Base-by-base conservation (phyloP, 1,140 invertebrate species). In the Ctenoplectra terminalis region DNA sequence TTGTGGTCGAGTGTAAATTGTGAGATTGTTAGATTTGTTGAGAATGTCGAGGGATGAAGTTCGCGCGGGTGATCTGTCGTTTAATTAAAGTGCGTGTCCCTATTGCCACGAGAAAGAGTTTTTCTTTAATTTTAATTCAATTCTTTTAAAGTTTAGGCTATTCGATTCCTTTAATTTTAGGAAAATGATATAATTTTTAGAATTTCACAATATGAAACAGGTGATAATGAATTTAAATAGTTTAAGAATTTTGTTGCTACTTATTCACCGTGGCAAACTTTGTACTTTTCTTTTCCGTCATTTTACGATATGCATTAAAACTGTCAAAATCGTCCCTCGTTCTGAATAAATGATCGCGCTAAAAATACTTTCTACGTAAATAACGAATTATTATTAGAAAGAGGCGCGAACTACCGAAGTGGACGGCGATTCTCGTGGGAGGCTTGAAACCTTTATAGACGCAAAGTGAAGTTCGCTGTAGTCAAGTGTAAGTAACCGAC, bases 381-480 rank as follows among this genome's bases (percentile, higher is more conserved):
- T 78, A 78, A 70, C 23, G n/a, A n/a, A 71, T 78, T 60, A 37
- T 71, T 71, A 29, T 46, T 31, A 72, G 54, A 31, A 72, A 26
- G 37, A 4, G n/a, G 11, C 5, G 37, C 23, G 15, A 64, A 43
- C 29, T 61, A 17, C n/a, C 34, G 52, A 46, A 56, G 34, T n/a
- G 23, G 37, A 8, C 3, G 52, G 50, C 4, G 52, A 77, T 58
- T 77, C 75, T 29, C 43, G 40, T 13, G 52, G 52, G 75, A 71
- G 66, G 61, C 66, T 50, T 71, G 76, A 78, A 78, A 78, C 54
- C 76, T 71, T 78, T 78, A 71, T 78, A 43, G 56, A 78, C 29
- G 15, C 26, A 23, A 29, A 66, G 75, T 69, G 54, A 77, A 77
- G 75, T 77, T 77, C 37, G 52, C 40, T 77, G 64, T 58, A 71